Conservation (phyloP, 2,113 vertebrate genomes). For the Xenopus laevis region DNA sequence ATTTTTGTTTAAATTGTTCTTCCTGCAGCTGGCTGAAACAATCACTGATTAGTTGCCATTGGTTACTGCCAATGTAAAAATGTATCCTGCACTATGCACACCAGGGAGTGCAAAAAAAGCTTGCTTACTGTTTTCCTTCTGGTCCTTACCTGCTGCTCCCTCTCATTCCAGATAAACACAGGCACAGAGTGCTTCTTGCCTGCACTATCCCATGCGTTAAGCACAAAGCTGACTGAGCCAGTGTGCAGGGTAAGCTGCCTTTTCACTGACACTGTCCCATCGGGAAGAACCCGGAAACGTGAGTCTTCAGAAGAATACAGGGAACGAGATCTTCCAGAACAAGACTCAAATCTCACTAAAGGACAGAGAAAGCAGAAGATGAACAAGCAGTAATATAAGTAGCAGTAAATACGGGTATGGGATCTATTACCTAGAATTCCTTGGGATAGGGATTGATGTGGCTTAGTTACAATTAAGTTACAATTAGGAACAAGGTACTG, state of each 20-base stretch:
- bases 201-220: conserved; percentile 27
- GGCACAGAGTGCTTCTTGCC: conserved; percentile 22
- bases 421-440: background rate
- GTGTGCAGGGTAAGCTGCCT: conserved; percentile 25
- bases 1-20: too few relatives aligned
- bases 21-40: too few relatives aligned
- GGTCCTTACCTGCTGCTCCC: conserved; percentile 17
- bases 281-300: conserved; percentile 16
- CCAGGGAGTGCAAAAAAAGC: too few relatives aligned
- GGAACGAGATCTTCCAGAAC: background rate
- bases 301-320: conserved; percentile 26
- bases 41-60: too few relatives aligned
- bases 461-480: too few relatives aligned
- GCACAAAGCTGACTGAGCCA: conserved; percentile 24
- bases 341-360: conserved; percentile 27
- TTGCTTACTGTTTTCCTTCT: too few relatives aligned
- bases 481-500: too few relatives aligned
- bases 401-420: background rate
- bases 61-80: too few relatives aligned
- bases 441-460: background rate
- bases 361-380: background rate
- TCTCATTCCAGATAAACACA: conserved; percentile 29
- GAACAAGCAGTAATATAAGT: background rate
- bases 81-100: too few relatives aligned
- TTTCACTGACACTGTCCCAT: conserved; percentile 29